Evolutionary conservation across 2,113 vertebrate genomes (phyloP).

Genomic region (Microtus richardsoni): DNA sequence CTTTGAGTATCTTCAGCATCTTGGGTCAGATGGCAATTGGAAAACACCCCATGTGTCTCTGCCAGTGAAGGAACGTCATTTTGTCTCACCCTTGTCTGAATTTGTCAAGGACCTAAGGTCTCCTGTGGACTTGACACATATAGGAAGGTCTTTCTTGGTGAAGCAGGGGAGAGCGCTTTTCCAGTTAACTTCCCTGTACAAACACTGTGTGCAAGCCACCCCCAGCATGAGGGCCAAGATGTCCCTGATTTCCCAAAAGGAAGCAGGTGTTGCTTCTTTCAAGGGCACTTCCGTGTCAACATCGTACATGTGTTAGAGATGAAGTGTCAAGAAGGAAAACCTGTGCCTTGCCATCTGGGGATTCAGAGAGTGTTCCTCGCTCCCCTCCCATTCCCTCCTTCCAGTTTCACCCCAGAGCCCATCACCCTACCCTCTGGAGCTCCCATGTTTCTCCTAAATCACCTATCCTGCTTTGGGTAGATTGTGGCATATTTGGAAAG

Average conservation of each 20-base stretch:
- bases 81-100: not conserved
- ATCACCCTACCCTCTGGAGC: fast-evolving
- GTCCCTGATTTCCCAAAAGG: not conserved
- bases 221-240: fast-evolving
- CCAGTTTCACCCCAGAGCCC: not conserved
- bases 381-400: not conserved
- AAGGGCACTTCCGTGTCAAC: fast-evolving
- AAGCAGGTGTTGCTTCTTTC: not conserved
- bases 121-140: not conserved
- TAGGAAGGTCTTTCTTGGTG: not conserved
- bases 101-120: not conserved
- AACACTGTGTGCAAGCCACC: fast-evolving
- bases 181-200: not conserved
- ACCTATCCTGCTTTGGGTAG: not conserved
- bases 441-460: no score
- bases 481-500: not conserved
- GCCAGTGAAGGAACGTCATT: not conserved
- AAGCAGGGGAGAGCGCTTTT: not conserved
- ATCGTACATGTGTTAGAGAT: not conserved
- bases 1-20: no score
- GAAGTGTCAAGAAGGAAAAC: not conserved
- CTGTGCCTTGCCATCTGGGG: no score
- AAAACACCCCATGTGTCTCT: not conserved
- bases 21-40: fast-evolving
- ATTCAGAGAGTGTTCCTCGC: not conserved